A percentile compares a stretch with the other conserved stretches of the same genome.
Evolutionary conservation across 2,888 invertebrate species (phyloP).

Genomic region (Sarcophaga subvicina): DNA sequence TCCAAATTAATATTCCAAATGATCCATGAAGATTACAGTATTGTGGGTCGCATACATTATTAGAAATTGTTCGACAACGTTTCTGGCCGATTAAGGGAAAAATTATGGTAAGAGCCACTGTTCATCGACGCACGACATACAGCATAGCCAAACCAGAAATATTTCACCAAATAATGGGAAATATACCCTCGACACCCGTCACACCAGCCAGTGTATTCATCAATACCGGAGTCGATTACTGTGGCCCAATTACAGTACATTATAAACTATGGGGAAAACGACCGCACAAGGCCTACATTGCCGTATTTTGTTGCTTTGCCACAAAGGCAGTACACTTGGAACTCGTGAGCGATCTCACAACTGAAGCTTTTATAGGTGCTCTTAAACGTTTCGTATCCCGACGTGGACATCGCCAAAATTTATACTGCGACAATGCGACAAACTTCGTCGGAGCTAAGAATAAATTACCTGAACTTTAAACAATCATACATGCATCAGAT

Average conservation of each 20-base stretch:
- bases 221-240: slow-evolving; percentile 42
- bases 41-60: no score
- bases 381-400: no score
- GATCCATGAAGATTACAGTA: no score
- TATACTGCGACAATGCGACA: slow-evolving; percentile 21
- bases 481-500: background rate
- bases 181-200: slow-evolving; percentile 50
- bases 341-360: slow-evolving; percentile 48
- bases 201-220: slow-evolving; percentile 26
- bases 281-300: no score
- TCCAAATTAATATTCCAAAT: slow-evolving; percentile 15
- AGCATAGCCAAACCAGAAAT: no score
- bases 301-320: no score
- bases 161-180: background rate
- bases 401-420: slow-evolving; percentile 38
- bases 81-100: no score
- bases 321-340: slow-evolving; percentile 33
- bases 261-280: no score
- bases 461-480: slow-evolving; percentile 26
- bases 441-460: slow-evolving; percentile 42
- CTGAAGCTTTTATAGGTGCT: slow-evolving; percentile 37
- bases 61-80: background rate
- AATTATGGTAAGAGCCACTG: no score
- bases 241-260: slow-evolving; percentile 25
- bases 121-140: no score